Evolutionary conservation across 2,797 vertebrate genomes (phyloP).

Genomic region (Tinamus major): DNA sequence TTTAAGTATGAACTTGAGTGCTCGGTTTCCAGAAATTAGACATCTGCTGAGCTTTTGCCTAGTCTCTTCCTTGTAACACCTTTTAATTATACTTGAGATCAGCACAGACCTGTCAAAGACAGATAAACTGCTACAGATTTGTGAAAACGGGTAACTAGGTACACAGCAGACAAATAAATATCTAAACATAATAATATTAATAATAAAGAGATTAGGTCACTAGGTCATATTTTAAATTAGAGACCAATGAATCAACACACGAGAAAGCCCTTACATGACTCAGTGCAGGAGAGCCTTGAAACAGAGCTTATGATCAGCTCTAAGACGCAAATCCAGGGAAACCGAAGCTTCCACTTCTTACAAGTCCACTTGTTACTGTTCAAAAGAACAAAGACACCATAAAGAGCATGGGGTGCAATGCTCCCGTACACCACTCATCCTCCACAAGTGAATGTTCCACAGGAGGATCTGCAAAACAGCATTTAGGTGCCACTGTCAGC

Average conservation of each 20-base stretch:
- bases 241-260: not conserved
- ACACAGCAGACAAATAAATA: not conserved
- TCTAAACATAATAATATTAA: not conserved
- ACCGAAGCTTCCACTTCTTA: not conserved
- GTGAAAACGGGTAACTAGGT: not conserved
- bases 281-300: not conserved
- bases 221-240: not conserved
- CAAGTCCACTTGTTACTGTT: not conserved
- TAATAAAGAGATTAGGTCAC: fast-evolving
- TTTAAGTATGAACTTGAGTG: not conserved
- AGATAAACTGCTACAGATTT: not conserved
- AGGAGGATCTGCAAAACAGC: not conserved
- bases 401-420: not conserved
- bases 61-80: not conserved
- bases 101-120: not conserved
- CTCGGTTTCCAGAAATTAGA: not conserved
- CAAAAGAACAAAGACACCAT: not conserved
- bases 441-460: not conserved
- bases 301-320: not conserved
- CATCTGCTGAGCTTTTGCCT: not conserved
- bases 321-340: not conserved
- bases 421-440: not conserved
- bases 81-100: not conserved
- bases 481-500: not conserved
- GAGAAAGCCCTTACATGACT: not conserved